Evolutionary conservation across 1,140 invertebrate genomes (phyloP).

Genomic region (Rhyzopertha dominica): DNA sequence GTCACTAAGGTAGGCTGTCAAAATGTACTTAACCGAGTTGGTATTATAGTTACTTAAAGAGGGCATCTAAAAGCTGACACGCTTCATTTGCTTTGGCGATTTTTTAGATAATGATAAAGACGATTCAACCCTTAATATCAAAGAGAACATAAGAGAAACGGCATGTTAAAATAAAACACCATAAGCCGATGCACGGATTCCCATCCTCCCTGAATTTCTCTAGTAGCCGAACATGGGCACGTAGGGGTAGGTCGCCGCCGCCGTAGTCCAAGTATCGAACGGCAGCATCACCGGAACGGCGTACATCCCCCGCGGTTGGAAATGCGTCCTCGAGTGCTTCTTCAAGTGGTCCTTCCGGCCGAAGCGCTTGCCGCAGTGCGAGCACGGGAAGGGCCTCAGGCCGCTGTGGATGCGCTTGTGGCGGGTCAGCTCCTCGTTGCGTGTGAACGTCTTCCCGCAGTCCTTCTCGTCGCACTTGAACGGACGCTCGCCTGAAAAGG

Average conservation of each 20-base stretch:
- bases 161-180: too few relatives aligned
- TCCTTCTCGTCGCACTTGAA: constrained; percentile 78
- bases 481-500: constrained; percentile 69
- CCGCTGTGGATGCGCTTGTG: constrained; percentile 89
- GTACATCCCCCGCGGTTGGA: constrained; percentile 40
- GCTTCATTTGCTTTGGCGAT: too few relatives aligned
- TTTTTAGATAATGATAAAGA: too few relatives aligned
- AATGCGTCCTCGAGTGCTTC: constrained; percentile 74
- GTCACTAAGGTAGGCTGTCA: too few relatives aligned
- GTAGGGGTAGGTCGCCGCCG: constrained; percentile 23
- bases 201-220: too few relatives aligned
- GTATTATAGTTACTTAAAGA: too few relatives aligned
- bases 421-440: constrained; percentile 88
- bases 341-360: constrained; percentile 85
- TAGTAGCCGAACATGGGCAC: constrained; percentile 15
- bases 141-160: too few relatives aligned
- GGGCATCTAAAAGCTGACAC: too few relatives aligned
- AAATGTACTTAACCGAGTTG: too few relatives aligned
- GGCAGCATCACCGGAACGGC: constrained; percentile 43
- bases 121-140: too few relatives aligned
- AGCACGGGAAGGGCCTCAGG: constrained; percentile 72
- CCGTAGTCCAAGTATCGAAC: constrained; percentile 34
- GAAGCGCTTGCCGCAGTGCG: constrained; percentile 78
- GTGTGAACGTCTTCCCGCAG: constrained; percentile 85
- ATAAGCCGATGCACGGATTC: too few relatives aligned